Base-by-base conservation (phyloP, 2,888 invertebrate genomes). In the Drosophila sordidapex region DNA sequence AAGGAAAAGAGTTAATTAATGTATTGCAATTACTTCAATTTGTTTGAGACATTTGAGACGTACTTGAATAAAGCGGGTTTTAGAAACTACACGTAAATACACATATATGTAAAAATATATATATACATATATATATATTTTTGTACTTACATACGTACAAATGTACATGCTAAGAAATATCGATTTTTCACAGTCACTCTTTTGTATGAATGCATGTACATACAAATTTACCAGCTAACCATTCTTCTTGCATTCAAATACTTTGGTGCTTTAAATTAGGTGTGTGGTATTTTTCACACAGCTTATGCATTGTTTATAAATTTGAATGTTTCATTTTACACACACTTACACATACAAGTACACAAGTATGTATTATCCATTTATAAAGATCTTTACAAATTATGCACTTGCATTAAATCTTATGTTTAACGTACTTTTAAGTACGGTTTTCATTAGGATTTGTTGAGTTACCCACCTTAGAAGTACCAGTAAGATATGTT, bases 151-250 rank as follows among this genome's bases (percentile, higher is more conserved):
- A 60, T 52, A 66, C 48, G 60, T 60, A 66, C 31, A 29, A 46
- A 73, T 65, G 60, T 79, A 77, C 60, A 62, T 70, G 76, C 65
- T 66, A 66, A 71, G 62, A 61, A 76, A 57, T 81, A 78, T 81
- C 81, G 81, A 79, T 79, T 81, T 81, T 79, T 79, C 78, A 40
- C 81, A 81, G 62, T 62, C 38, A 66, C 43, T 46, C 46, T 48
- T 63, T 63, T 57, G 35, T 43, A 56, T 35, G 36, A 60, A 54
- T 60, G 43, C 31, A 66, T 53, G 18, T 59, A 48, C 38, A 59
- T 54, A 61, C 36, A 10, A 31, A 51, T 52, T n/a, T 51, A 38
- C 51, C 11, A 52, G 18, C 8, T 29, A 36, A n/a, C 2, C 27
- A 60, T 18, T 38, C 4, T 36, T 51, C 21, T 49, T n/a, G 36